These are phyloP conservation scores for Anodontia alba DNA, from an alignment of 2,888 invertebrate genomes.

Conservation along the genomic window DNA sequence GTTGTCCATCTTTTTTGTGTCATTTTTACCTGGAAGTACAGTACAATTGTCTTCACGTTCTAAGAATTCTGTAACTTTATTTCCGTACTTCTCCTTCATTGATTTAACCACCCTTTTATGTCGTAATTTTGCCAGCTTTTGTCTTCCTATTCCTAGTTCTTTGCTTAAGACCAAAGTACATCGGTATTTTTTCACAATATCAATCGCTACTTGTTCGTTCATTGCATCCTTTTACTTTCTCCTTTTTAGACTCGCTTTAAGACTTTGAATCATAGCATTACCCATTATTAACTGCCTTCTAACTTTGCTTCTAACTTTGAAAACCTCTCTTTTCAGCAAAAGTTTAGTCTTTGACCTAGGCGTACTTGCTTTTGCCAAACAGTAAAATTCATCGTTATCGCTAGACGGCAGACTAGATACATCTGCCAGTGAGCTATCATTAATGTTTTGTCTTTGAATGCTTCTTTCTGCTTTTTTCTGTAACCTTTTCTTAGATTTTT, in stretches of 20 bases:
- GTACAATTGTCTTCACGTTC: slow-evolving; percentile 25
- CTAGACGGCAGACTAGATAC: background rate
- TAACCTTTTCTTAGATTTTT: background rate
- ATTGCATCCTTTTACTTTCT: background rate
- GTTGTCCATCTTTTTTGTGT: background rate
- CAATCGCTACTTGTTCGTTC: background rate
- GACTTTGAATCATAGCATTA: background rate
- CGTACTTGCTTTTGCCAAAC: background rate
- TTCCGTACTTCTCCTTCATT: background rate
- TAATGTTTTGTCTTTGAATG: no score
- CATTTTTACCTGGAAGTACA: slow-evolving; percentile 27
- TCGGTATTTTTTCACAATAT: background rate
- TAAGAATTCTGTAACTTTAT: background rate
- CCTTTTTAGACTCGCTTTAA: background rate
- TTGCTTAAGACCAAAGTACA: background rate
- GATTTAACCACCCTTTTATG: background rate
- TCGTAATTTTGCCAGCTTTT: background rate
- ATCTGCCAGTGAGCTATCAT: background rate
- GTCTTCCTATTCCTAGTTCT: background rate
- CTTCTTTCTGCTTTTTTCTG: no score
- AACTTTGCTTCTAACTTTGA: background rate
- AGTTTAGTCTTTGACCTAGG: background rate
- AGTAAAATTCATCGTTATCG: background rate
- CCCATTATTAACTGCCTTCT: background rate
- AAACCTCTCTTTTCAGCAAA: background rate